These are phyloP conservation scores for Oreochromis aureus DNA, from an alignment of 2,113 vertebrate genomes.

Conservation along the genomic window DNA sequence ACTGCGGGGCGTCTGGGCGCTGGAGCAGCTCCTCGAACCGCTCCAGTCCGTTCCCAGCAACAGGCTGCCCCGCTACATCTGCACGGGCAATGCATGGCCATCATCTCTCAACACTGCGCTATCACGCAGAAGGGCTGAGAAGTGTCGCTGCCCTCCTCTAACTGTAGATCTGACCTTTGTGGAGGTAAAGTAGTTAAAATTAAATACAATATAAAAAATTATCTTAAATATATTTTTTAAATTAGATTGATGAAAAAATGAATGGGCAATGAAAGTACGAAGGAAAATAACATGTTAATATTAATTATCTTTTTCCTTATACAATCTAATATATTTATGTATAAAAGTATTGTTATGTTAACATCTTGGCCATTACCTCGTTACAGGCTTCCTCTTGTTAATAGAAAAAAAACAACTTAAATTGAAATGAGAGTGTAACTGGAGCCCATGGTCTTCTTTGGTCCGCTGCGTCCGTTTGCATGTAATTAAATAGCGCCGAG, in stretches of 20 bases:
- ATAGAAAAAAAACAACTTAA: neutral
- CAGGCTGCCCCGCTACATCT: neutral
- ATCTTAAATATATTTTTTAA: neutral
- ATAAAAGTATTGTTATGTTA: neutral
- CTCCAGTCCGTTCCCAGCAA: neutral
- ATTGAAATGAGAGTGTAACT: slow-evolving; percentile 1
- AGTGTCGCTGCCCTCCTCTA: neutral
- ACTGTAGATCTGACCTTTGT: neutral
- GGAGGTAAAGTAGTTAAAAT: neutral
- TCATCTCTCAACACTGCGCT: neutral
- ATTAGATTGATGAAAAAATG: neutral
- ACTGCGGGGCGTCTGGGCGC: slow-evolving; percentile 81
- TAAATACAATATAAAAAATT: neutral
- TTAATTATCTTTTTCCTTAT: neutral
- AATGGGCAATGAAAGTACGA: neutral
- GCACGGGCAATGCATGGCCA: neutral
- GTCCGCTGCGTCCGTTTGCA: slow-evolving; percentile 22
- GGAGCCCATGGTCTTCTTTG: neutral
- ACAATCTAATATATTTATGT: neutral
- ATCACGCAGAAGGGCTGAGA: neutral
- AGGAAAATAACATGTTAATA: neutral
- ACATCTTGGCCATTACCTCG: neutral
- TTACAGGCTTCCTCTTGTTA: neutral
- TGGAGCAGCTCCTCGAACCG: slow-evolving; percentile 34
- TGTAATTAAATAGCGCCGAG: slow-evolving; percentile 39